Evolutionary conservation across 1,140 invertebrate genomes (phyloP).

Genomic region (Calliopsis andreniformis): DNA sequence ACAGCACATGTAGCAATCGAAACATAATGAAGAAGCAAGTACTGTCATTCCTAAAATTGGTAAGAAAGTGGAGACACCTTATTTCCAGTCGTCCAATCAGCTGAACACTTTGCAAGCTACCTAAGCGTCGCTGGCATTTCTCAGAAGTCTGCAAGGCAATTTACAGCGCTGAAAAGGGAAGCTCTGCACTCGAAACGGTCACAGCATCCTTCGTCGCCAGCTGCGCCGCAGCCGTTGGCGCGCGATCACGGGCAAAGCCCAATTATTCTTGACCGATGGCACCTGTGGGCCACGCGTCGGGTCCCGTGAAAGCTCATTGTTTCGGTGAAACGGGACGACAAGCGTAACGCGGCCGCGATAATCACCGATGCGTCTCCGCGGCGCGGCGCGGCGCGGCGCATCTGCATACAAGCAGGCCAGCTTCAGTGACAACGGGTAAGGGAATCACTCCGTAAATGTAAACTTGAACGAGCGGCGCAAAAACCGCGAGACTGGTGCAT

Average conservation of each 20-base stretch:
- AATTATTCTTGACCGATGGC: constrained; percentile 19
- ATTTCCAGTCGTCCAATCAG: no score
- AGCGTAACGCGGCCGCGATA: constrained; percentile 38
- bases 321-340: constrained; percentile 50
- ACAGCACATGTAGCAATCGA: no score
- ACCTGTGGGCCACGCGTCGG: constrained; percentile 26
- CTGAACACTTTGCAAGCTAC: no score
- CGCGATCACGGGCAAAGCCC: not conserved
- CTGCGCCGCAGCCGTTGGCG: constrained; percentile 10
- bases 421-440: constrained; percentile 64
- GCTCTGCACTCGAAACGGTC: no score
- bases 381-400: constrained; percentile 17
- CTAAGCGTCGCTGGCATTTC: no score
- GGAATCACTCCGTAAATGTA: constrained; percentile 72
- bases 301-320: constrained; percentile 51
- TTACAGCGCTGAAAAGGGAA: no score
- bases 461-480: constrained; percentile 63
- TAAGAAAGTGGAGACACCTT: no score
- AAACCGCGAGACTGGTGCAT: constrained; percentile 56
- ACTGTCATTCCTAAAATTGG: no score
- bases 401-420: constrained; percentile 61
- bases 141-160: no score
- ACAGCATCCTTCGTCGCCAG: constrained; percentile 8
- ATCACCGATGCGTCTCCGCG: constrained; percentile 56
- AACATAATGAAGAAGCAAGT: no score